Conservation (phyloP, 2,888 invertebrate genomes). For the Folsomia candida region DNA sequence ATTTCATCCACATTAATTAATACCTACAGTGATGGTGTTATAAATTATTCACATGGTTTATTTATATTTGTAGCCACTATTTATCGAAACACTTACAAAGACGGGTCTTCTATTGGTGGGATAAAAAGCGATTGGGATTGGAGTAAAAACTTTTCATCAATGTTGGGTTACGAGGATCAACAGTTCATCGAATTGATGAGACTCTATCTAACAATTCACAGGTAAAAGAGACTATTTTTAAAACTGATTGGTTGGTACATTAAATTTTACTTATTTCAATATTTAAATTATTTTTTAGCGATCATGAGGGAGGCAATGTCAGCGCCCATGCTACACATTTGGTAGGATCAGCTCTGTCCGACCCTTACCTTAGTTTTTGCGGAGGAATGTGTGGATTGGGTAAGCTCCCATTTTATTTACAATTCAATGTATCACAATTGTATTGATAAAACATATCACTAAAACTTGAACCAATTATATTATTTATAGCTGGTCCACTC, state of each 20-base stretch:
- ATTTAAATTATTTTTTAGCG: conserved; percentile 59
- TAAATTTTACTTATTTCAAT: not conserved
- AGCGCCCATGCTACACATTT: conserved; percentile 92
- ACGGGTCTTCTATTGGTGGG: conserved; percentile 81
- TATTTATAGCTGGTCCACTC: conserved; percentile 93
- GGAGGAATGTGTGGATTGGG: conserved; percentile 90
- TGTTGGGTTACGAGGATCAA: conserved; percentile 81
- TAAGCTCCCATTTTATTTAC: no score
- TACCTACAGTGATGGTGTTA: no score
- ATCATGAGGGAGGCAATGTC: conserved; percentile 95
- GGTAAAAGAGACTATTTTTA: conserved; percentile 54
- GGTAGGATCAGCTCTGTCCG: conserved; percentile 89
- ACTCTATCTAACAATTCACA: conserved; percentile 88
- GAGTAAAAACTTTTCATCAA: conserved; percentile 85
- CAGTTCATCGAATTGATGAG: conserved; percentile 86
- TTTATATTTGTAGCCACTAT: no score
- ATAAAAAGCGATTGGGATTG: conserved; percentile 88
- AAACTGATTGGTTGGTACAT: not conserved
- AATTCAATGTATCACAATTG: no score
- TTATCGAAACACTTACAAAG: conserved; percentile 82
- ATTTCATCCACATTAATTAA: no score
- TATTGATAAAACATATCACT: no score
- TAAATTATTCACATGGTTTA: no score
- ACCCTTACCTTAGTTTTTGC: conserved; percentile 87
- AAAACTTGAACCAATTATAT: no score